These are phyloP conservation scores for Hartigia nigra DNA, from an alignment of 2,888 invertebrate species.

Conservation along the genomic window DNA sequence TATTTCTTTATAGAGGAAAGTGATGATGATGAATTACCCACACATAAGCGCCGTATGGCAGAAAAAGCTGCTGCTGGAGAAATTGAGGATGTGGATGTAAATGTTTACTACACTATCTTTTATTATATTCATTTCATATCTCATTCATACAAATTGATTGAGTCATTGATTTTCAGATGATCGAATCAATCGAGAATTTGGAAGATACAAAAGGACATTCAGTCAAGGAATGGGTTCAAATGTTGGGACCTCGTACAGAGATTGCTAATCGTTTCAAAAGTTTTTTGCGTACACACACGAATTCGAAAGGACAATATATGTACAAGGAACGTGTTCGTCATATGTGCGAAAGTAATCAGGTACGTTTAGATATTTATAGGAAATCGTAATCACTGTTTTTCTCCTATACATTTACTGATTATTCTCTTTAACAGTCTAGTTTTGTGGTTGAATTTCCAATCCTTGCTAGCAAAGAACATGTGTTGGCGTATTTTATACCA, in stretches of 20 bases:
- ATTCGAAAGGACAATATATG: constrained; percentile 86
- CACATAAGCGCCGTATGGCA: constrained; percentile 79
- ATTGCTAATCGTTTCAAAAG: constrained; percentile 94
- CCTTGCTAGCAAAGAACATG: constrained; percentile 90
- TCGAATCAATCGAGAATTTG: constrained; percentile 97
- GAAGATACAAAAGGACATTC: constrained; percentile 97
- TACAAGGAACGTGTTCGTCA: constrained; percentile 93
- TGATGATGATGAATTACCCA: constrained; percentile 80
- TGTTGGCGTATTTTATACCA: constrained; percentile 95
- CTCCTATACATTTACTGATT: neutral
- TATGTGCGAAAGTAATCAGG: constrained; percentile 93
- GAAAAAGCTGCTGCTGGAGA: constrained; percentile 89
- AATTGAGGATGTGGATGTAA: constrained; percentile 78
- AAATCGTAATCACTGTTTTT: neutral
- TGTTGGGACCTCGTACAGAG: constrained; percentile 95
- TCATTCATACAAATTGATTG: neutral
- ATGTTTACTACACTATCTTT: constrained; percentile 12
- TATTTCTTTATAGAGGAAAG: constrained; percentile 73
- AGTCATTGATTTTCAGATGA: constrained; percentile 68
- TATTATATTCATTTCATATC: neutral
- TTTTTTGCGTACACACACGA: constrained; percentile 90
- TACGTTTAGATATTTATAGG: constrained; percentile 13
- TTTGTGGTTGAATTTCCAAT: constrained; percentile 94
- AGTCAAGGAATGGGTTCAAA: constrained; percentile 95
- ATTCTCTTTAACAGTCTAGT: constrained; percentile 70